Base-by-base conservation (phyloP, 2,888 invertebrate species). In the Fissipunctia ypsillon region DNA sequence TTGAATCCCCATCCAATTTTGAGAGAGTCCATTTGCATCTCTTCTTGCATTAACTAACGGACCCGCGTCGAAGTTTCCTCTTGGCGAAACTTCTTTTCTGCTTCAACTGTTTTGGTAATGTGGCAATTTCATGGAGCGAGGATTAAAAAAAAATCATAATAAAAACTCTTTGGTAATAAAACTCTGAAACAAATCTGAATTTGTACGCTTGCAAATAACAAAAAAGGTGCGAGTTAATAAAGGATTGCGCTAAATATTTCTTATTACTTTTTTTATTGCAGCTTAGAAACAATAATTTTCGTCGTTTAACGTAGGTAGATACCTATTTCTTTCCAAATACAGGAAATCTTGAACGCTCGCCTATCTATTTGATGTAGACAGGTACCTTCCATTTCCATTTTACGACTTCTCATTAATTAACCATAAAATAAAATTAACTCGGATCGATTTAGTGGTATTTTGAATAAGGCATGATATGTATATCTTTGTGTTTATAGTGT, bases 11-110 rank as follows among this genome's bases (percentile, higher is more conserved):
- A 91, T 93, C 89, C 92, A 94, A 94, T 94, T 94, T 94, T 84
- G 89, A 88, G 89, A 91, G 88, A 87, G 90, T 89, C 89, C 90
- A 95, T 95, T 95, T 95, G 93, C 93, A 95, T 94, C 90, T 92
- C 91, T 92, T 89, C 89, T 88, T 89, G 87, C 88, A 89, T 92
- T 91, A 93, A 90, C 86, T 89, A 89, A 92, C 88, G 88, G 84
- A 86, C 86, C 76, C 83, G 73, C 73, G 80, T 86, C 68, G 78
- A 90, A 90, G 85, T 88, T 91, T 87, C 74, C 76, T 84, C 78
- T 85, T 87, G 64, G 78, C 78, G 69, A 85, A 88, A 88, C 84
- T 84, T 88, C 83, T 86, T 87, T 84, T 86, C 69, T 75, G 76
- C 81, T 87, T 86, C 70, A 84, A 86, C 81, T 78, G 85, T 76